phyloP scores from a whole-genome alignment of 2,888 invertebrate genomes.

The Xylophagus ater region DNA sequence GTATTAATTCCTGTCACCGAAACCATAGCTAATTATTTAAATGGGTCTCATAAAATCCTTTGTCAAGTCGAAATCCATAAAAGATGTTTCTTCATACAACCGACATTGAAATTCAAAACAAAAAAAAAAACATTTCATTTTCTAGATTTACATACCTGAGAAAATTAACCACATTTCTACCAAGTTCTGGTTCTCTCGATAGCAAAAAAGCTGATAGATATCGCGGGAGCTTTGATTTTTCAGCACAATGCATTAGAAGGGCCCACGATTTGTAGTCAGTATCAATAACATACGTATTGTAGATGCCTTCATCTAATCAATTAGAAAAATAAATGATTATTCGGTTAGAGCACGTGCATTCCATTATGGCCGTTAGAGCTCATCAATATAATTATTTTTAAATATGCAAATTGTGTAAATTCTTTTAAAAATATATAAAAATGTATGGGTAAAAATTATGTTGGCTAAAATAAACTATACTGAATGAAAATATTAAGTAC shows the following conservation, averaged over 20 bases:
- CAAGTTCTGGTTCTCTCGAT: conserved; percentile 50
- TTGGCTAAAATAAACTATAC: too few species aligned
- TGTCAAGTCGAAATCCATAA: background rate
- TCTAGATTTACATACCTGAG: conserved; percentile 25
- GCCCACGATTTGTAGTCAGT: conserved; percentile 78
- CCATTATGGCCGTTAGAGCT: too few species aligned
- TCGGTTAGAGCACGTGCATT: too few species aligned
- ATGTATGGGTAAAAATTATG: too few species aligned
- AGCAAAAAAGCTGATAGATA: conserved; percentile 75
- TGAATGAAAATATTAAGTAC: too few species aligned
- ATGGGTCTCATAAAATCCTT: background rate
- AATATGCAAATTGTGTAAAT: too few species aligned
- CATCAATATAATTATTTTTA: too few species aligned
- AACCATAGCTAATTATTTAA: background rate
- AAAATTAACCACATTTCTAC: conserved; percentile 43
- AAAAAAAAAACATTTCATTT: background rate
- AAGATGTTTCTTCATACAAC: background rate
- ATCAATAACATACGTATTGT: conserved; percentile 78
- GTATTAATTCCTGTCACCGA: too few species aligned
- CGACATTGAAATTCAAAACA: background rate
- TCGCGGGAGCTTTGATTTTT: conserved; percentile 63
- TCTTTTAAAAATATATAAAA: too few species aligned
- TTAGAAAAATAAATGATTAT: conserved; percentile 22
- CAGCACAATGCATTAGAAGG: conserved; percentile 74
- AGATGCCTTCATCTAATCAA: conserved; percentile 76